Evolutionary conservation across 2,113 vertebrate genomes (phyloP).

Genomic region (Illadopsis cleaveri): DNA sequence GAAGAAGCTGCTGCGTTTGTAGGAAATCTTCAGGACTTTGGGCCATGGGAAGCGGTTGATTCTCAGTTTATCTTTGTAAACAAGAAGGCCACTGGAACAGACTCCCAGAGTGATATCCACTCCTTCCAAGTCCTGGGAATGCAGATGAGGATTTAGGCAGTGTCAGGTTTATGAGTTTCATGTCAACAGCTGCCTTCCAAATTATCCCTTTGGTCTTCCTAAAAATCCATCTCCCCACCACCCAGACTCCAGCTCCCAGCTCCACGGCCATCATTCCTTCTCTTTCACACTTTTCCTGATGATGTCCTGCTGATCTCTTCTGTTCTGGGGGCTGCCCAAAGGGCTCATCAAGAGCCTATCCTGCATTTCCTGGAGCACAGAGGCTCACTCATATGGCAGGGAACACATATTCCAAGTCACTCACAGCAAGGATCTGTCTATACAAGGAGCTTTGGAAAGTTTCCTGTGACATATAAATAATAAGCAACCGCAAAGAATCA

Average conservation of each 20-base stretch:
- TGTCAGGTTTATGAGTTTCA: neutral
- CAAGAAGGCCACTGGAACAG: constrained; percentile 94
- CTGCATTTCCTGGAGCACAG: neutral
- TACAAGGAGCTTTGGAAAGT: neutral
- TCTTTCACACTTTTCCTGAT: neutral
- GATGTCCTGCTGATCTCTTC: neutral
- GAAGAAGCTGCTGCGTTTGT: constrained; percentile 97
- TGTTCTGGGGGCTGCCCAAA: neutral
- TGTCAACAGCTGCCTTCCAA: neutral
- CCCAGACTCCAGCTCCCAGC: neutral
- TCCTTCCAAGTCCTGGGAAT: constrained; percentile 89
- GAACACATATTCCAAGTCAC: neutral
- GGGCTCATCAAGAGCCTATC: neutral
- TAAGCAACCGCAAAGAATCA: neutral
- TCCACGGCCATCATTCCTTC: neutral
- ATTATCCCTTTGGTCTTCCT: neutral
- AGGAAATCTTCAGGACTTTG: constrained; percentile 97
- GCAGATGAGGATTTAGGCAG: neutral
- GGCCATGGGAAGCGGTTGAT: constrained; percentile 99
- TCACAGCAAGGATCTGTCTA: neutral
- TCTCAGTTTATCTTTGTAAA: constrained; percentile 97
- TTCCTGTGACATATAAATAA: neutral
- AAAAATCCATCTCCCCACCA: neutral
- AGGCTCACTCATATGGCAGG: neutral
- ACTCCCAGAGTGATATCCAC: constrained; percentile 97